Evolutionary conservation across 2,113 vertebrate species (phyloP).

Genomic region (Porphyrio hochstetteri): DNA sequence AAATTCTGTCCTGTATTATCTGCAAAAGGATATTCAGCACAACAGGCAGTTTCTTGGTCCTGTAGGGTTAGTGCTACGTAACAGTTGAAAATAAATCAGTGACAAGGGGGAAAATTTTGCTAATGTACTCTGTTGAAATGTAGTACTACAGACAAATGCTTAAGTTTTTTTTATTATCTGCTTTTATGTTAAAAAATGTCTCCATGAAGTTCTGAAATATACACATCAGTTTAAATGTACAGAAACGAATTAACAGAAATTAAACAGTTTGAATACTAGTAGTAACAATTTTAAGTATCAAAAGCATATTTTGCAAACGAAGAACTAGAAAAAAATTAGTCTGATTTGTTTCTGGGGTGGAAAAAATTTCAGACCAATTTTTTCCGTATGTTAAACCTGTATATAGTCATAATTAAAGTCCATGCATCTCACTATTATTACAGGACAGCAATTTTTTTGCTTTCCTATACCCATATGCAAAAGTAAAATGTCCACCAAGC

Average conservation of each 20-base stretch:
- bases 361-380: not conserved
- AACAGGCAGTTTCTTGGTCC: not conserved
- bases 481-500: not conserved
- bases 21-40: not conserved
- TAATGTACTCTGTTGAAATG: not conserved
- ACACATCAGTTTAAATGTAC: not conserved
- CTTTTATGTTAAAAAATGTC: not conserved
- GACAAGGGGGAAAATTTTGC: no score
- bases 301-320: not conserved
- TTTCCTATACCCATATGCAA: not conserved
- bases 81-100: not conserved
- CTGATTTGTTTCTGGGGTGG: not conserved
- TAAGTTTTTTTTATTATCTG: not conserved
- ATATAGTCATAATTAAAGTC: not conserved
- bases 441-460: not conserved
- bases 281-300: not conserved
- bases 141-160: not conserved
- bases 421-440: not conserved
- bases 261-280: no score
- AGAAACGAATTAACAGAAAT: no score
- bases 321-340: not conserved
- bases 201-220: not conserved
- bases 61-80: not conserved
- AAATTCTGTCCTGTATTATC: not conserved
- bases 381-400: not conserved